Evolutionary conservation across 2,888 invertebrate species (phyloP).

Genomic region (Dryococelus australis): DNA sequence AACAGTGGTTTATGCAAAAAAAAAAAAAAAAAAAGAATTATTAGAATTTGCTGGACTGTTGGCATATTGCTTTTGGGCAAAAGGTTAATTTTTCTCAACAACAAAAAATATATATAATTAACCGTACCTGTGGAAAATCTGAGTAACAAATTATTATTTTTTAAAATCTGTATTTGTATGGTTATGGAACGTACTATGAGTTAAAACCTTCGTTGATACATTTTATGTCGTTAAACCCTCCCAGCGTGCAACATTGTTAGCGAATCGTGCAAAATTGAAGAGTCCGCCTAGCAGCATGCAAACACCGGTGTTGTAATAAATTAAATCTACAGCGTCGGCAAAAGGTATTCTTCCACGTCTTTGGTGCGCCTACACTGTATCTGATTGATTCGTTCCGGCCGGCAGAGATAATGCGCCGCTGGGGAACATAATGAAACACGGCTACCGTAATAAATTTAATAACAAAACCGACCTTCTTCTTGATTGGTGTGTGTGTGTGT

Average conservation of each 20-base stretch:
- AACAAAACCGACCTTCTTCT: slow-evolving; percentile 16
- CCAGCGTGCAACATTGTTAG: background rate
- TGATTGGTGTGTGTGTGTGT: background rate
- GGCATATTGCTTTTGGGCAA: too few relatives aligned
- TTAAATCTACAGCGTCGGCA: background rate
- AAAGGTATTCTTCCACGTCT: background rate
- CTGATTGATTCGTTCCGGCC: background rate
- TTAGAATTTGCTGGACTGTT: too few relatives aligned
- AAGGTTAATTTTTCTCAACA: too few relatives aligned
- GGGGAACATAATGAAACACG: slow-evolving; percentile 2
- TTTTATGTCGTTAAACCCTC: too few relatives aligned
- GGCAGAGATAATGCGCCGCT: background rate
- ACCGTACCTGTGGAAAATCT: too few relatives aligned
- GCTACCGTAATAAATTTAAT: slow-evolving; percentile 16
- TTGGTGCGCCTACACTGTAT: background rate
- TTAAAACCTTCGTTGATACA: too few relatives aligned
- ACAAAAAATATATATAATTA: too few relatives aligned
- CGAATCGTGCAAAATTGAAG: background rate
- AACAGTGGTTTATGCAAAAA: too few relatives aligned
- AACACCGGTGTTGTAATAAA: background rate
- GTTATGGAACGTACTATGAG: too few relatives aligned
- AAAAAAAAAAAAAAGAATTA: too few relatives aligned
- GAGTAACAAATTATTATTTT: too few relatives aligned
- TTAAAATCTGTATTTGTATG: too few relatives aligned
- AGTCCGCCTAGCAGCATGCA: background rate